These are phyloP conservation scores for Ceraclea dissimilis DNA, from an alignment of 2,888 invertebrate species.

Conservation along the genomic window DNA sequence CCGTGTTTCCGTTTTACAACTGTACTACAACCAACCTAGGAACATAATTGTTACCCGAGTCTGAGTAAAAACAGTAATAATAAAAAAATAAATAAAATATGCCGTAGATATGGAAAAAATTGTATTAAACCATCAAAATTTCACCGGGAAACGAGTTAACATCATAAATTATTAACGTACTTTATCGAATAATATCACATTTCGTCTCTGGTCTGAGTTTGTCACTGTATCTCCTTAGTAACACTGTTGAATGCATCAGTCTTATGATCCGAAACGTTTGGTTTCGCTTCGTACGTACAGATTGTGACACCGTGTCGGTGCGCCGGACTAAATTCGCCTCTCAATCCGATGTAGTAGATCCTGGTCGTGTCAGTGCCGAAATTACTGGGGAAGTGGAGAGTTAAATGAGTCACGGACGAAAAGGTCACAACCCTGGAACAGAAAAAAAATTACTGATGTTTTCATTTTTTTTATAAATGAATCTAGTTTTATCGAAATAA, in stretches of 20 bases:
- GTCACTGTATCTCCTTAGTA: slow-evolving; percentile 49
- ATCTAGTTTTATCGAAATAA: too few relatives aligned
- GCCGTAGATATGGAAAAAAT: too few relatives aligned
- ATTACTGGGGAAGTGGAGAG: slow-evolving; percentile 84
- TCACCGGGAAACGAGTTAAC: too few relatives aligned
- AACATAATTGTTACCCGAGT: too few relatives aligned
- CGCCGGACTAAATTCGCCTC: slow-evolving; percentile 83
- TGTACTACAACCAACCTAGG: too few relatives aligned
- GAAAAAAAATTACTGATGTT: too few relatives aligned
- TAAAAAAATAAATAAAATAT: too few relatives aligned
- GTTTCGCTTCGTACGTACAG: slow-evolving; percentile 81
- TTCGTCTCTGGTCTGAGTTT: background rate
- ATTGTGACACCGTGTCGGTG: slow-evolving; percentile 87
- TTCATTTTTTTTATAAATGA: too few relatives aligned
- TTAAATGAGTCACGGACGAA: slow-evolving; percentile 80
- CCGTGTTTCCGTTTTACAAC: too few relatives aligned
- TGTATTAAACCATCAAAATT: too few relatives aligned
- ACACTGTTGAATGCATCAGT: slow-evolving; percentile 56
- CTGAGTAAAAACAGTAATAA: too few relatives aligned
- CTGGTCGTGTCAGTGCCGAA: slow-evolving; percentile 79
- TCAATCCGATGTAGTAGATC: slow-evolving; percentile 90
- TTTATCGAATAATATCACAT: background rate
- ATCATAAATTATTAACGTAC: too few relatives aligned
- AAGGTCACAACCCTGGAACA: slow-evolving; percentile 84
- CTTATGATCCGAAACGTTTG: slow-evolving; percentile 82